phyloP scores from a whole-genome alignment of 1,140 invertebrate species.

The Zaprionus nigranus region DNA sequence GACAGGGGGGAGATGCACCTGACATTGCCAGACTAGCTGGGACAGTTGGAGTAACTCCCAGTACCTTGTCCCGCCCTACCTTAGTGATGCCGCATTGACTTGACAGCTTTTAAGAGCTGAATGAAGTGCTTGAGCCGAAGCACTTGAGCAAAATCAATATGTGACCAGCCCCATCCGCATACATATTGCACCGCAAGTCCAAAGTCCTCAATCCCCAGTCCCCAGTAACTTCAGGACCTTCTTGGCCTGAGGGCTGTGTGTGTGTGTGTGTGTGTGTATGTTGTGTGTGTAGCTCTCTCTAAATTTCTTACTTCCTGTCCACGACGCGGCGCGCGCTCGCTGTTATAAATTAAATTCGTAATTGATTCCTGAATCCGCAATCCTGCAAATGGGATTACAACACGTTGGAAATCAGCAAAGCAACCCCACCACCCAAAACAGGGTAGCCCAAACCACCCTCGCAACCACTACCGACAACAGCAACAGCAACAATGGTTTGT shows the following conservation, averaged over 20 bases:
- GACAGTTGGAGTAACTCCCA: neutral
- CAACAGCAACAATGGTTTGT: constrained; percentile 23
- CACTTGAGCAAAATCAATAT: constrained; percentile 66
- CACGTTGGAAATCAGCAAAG: constrained; percentile 72
- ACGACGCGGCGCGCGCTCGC: constrained; percentile 52
- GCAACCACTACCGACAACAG: constrained; percentile 27
- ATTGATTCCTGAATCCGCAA: constrained; percentile 82
- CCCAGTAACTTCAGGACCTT: neutral
- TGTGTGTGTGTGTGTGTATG: neutral
- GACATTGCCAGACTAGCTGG: constrained; percentile 39
- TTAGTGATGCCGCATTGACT: constrained; percentile 58
- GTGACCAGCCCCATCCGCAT: neutral
- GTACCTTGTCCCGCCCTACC: neutral
- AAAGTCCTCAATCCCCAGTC: neutral
- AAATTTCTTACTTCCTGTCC: constrained; percentile 57
- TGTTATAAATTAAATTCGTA: constrained; percentile 82
- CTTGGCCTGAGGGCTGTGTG: neutral
- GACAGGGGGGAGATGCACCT: constrained; percentile 25
- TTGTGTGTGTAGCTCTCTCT: constrained; percentile 22
- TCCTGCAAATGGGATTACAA: constrained; percentile 82
- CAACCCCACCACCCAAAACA: constrained; percentile 14
- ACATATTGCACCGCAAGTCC: neutral
- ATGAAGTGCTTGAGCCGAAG: constrained; percentile 58
- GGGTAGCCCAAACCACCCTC: constrained; percentile 15
- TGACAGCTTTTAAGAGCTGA: constrained; percentile 69